Base-by-base conservation (phyloP, 2,888 invertebrate genomes). In the Acanthopleura granulata region DNA sequence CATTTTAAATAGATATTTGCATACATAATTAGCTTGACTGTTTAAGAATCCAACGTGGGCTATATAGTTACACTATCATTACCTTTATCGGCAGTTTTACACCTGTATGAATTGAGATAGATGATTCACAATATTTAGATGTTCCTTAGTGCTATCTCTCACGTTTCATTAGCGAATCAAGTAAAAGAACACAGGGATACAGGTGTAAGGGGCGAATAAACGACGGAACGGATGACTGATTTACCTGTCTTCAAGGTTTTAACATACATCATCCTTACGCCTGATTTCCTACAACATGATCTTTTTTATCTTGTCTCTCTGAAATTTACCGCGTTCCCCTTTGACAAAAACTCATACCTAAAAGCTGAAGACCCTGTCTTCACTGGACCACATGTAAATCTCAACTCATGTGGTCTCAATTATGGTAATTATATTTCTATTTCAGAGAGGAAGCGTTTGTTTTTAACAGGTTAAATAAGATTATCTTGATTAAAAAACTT, bases 401-500 rank as follows among this genome's bases (percentile, higher is more conserved):
- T 40, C 40, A 40, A 40, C 40, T 40, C 40, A 40, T 40, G 40
- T 40, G 40, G 40, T 40, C 40, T 40, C 3, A 40, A 40, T 40
- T 40, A 40, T 40, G 40, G 40, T 40, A 40, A 40, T 40, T 40
- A 40, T 40, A 40, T 40, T 40, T 40, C 40, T 40, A 40, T 40
- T 40, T 40, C 40, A 40, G 40, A 40, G 40, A 40, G 40, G 12
- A 57, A 57, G n/a, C 22, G 22, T 22, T 57, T 57, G 18, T 18
- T 57, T 57, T 57, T 57, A 57, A 57, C 57, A 22, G n/a, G 22
- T 57, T 57, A 57, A 57, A 57, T 57, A 22, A 57, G 57, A 57
- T 57, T 57, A 57, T 18, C 22, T 4, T 57, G 57, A 57, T 57
- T 57, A 57, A n/a, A 57, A 22, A 57, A 12, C 57, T 12, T 12